Evolutionary conservation across 2,113 vertebrate genomes (phyloP).

Genomic region (Psittacula cyanocephala): DNA sequence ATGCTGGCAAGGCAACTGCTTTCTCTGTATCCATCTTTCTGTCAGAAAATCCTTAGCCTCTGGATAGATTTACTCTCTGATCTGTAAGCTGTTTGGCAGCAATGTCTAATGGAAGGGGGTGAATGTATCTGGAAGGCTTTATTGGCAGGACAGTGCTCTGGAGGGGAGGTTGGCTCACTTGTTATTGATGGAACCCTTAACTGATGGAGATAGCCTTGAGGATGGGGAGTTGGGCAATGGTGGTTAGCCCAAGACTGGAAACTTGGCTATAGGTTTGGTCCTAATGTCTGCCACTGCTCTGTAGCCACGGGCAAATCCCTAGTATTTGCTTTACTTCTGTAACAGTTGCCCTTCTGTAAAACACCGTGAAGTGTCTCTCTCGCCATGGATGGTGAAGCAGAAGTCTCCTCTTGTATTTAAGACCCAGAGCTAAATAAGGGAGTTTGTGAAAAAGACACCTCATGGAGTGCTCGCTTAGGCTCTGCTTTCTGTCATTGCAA

Average conservation of each 20-base stretch:
- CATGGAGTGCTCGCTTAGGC: neutral
- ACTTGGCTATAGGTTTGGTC: neutral
- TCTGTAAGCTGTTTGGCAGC: slow-evolving; percentile 22
- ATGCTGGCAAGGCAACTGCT: neutral
- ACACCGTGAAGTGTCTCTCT: neutral
- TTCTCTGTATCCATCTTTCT: slow-evolving; percentile 26
- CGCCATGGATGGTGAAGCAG: neutral
- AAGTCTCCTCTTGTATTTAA: neutral
- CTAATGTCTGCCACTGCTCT: neutral
- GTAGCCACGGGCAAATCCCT: neutral
- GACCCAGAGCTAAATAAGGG: neutral
- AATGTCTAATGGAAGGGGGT: neutral
- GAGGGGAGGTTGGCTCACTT: neutral
- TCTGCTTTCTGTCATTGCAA: neutral
- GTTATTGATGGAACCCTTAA: neutral
- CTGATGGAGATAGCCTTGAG: neutral
- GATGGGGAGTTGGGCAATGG: neutral
- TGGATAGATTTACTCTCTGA: slow-evolving; percentile 1
- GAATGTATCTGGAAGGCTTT: slow-evolving; percentile 7
- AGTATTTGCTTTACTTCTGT: neutral
- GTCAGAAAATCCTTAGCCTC: slow-evolving; percentile 53
- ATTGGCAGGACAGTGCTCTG: neutral
- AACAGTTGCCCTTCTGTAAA: neutral
- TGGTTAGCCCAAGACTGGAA: neutral
- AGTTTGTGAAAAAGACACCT: neutral